Percentiles rank a stretch among this genome's conserved stretches.
phyloP scores from a whole-genome alignment of 2,888 invertebrate genomes.

The Lepidocyrtoides sp. region DNA sequence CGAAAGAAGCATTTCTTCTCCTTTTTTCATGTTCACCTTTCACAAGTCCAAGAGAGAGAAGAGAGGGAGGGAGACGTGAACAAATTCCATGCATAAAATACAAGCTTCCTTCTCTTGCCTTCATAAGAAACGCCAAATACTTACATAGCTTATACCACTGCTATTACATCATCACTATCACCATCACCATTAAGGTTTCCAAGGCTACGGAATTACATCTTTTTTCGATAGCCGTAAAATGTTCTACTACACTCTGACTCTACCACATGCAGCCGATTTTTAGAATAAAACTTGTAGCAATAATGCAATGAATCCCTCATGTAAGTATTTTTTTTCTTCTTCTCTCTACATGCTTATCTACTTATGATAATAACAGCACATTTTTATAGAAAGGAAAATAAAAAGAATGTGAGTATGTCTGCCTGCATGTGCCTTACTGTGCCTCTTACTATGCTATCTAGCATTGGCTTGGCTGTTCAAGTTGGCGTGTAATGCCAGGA shows the following conservation, averaged over 20 bases:
- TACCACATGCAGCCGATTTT: too few species aligned
- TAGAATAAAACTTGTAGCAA: not conserved
- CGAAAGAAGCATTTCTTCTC: not conserved
- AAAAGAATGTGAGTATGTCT: not conserved
- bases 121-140: not conserved
- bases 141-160: not conserved
- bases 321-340: too few species aligned
- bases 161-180: not conserved
- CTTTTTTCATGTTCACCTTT: not conserved
- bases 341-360: not conserved
- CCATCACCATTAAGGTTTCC: not conserved
- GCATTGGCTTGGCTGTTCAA: too few species aligned
- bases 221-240: too few species aligned
- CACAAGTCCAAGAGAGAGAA: not conserved
- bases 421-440: not conserved
- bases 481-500: constrained; percentile 83
- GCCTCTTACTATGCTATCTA: too few species aligned
- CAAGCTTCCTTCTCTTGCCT: constrained; percentile 10
- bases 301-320: not conserved
- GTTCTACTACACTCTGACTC: too few species aligned
- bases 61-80: not conserved
- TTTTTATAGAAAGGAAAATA: not conserved
- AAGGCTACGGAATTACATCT: too few species aligned
- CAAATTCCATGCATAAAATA: constrained; percentile 4
- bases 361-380: not conserved